phyloP scores from a whole-genome alignment of 2,888 invertebrate species.

The Erebia aethiops region DNA sequence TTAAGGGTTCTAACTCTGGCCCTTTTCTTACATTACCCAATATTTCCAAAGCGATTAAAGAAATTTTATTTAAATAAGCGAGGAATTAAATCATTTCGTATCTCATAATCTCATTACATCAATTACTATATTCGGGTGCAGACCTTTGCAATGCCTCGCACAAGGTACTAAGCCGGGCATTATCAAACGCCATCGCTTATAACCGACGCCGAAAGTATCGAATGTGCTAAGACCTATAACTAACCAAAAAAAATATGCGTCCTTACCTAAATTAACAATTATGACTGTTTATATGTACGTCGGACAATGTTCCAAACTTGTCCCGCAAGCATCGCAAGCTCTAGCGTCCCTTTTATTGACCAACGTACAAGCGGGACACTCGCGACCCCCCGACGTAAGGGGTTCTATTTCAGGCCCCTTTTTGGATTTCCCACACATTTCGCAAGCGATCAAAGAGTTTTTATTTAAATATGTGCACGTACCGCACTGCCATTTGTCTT shows the following conservation, averaged over 20 bases:
- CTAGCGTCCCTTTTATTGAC: slow-evolving; percentile 87
- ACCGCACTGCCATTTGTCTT: slow-evolving; percentile 85
- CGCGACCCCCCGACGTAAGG: slow-evolving; percentile 87
- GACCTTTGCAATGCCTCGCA: too few relatives aligned
- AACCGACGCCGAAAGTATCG: neutral
- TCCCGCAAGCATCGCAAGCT: slow-evolving; percentile 87
- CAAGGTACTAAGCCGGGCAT: too few relatives aligned
- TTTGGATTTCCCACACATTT: slow-evolving; percentile 88
- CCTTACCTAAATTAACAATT: slow-evolving; percentile 10
- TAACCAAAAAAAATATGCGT: slow-evolving; percentile 12
- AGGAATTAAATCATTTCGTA: too few relatives aligned
- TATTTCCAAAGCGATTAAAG: too few relatives aligned
- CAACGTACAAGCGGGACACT: slow-evolving; percentile 89
- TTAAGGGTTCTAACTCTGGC: too few relatives aligned
- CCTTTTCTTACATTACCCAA: too few relatives aligned
- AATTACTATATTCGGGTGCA: too few relatives aligned
- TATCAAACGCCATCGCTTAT: too few relatives aligned
- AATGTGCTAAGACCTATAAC: slow-evolving; percentile 5
- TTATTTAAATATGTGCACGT: slow-evolving; percentile 88
- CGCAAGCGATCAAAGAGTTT: slow-evolving; percentile 83
- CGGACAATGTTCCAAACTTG: slow-evolving; percentile 87
- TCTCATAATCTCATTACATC: too few relatives aligned
- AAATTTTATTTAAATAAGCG: too few relatives aligned
- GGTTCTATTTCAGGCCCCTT: slow-evolving; percentile 84
- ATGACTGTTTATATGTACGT: slow-evolving; percentile 85